phyloP scores from a whole-genome alignment of 2,797 vertebrate species.

The Emys orbicularis region DNA sequence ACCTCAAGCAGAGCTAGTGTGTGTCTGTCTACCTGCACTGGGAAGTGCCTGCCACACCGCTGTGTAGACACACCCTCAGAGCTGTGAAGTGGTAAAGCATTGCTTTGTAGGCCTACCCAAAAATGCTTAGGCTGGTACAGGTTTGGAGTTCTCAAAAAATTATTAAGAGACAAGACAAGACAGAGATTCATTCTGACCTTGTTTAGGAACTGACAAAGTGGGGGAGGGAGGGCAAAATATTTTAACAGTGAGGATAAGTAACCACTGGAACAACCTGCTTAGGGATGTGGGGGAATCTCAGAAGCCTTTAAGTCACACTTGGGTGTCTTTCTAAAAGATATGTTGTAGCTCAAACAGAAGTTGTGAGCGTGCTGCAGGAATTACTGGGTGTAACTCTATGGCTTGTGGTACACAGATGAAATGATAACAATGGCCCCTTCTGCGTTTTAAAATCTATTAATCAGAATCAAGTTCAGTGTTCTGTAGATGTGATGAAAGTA shows the following conservation, averaged over 20 bases:
- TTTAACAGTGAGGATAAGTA: neutral
- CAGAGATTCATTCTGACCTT: neutral
- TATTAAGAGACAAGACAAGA: neutral
- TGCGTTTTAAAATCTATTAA: neutral
- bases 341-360: no score
- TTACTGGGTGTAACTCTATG: neutral
- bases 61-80: no score
- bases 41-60: no score
- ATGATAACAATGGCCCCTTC: neutral
- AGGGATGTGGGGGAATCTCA: neutral
- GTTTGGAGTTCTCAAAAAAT: neutral
- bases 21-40: no score
- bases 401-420: neutral
- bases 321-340: no score
- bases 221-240: no score
- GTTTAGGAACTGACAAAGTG: no score
- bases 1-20: no score
- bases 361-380: neutral
- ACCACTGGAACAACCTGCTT: neutral
- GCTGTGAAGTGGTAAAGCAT: neutral
- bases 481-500: neutral
- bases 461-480: neutral
- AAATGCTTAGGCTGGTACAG: neutral
- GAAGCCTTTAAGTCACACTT: neutral
- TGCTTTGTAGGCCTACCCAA: neutral